Percentiles rank a stretch among this genome's conserved stretches.
phyloP scores from a whole-genome alignment of 2,888 invertebrate species.

The Ischnus inquisitorius region DNA sequence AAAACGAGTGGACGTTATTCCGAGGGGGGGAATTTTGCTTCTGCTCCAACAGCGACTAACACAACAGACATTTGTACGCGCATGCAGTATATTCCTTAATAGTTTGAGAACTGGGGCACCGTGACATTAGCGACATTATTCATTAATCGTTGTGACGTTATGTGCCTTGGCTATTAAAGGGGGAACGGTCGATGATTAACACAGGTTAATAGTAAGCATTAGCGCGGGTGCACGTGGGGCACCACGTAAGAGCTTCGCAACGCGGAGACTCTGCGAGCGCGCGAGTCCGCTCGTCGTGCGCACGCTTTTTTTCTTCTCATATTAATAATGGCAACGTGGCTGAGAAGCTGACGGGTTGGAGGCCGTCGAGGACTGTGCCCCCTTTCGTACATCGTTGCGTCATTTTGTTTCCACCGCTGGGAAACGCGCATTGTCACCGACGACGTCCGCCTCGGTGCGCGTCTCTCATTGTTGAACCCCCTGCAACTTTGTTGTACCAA shows the following conservation, averaged over 20 bases:
- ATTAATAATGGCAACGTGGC: constrained; percentile 46
- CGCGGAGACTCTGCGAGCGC: background rate
- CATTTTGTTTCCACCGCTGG: constrained; percentile 28
- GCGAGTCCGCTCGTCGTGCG: constrained; percentile 18
- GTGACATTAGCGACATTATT: constrained; percentile 80
- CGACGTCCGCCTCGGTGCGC: background rate
- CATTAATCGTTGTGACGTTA: constrained; percentile 78
- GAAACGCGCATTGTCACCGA: constrained; percentile 12
- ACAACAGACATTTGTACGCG: constrained; percentile 23
- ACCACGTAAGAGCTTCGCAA: constrained; percentile 5
- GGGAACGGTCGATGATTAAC: constrained; percentile 79
- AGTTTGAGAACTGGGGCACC: constrained; percentile 82
- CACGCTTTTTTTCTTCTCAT: constrained; percentile 56
- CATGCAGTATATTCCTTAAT: constrained; percentile 67
- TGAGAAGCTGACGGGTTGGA: constrained; percentile 37
- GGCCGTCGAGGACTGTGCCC: constrained; percentile 43
- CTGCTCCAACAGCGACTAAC: background rate
- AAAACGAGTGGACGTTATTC: background rate
- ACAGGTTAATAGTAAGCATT: constrained; percentile 81
- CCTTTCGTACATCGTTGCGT: constrained; percentile 52
- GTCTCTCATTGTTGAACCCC: constrained; percentile 26
- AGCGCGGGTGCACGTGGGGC: constrained; percentile 72
- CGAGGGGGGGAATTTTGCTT: background rate
- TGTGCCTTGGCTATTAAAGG: constrained; percentile 79
- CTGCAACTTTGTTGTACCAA: background rate